Percentiles rank a stretch among this genome's conserved stretches.
These are phyloP conservation scores for Synergus laeviventris DNA, from an alignment of 2,888 invertebrate species.

Conservation along the genomic window DNA sequence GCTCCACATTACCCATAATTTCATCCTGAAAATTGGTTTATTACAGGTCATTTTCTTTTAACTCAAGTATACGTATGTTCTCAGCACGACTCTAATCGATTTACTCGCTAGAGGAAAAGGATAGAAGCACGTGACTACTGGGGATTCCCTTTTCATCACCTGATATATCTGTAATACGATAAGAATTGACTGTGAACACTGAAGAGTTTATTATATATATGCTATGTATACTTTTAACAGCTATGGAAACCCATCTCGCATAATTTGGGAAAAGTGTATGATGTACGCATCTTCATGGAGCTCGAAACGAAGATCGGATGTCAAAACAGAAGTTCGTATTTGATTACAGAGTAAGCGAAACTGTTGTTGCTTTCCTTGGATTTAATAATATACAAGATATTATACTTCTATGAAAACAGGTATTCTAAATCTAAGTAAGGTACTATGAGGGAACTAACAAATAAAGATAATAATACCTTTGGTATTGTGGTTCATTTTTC, in stretches of 20 bases:
- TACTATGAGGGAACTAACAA: too few species aligned
- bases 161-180: slow-evolving; percentile 3
- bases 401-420: too few species aligned
- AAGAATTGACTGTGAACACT: background rate
- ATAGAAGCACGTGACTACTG: slow-evolving; percentile 43
- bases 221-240: background rate
- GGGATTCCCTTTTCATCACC: background rate
- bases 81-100: slow-evolving; percentile 46
- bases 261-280: background rate
- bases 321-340: background rate
- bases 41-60: slow-evolving; percentile 58
- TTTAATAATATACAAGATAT: background rate
- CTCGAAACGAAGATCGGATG: background rate
- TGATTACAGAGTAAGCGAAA: background rate
- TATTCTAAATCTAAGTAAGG: too few species aligned
- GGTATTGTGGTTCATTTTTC: too few species aligned
- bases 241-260: background rate
- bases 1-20: slow-evolving; percentile 56
- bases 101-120: slow-evolving; percentile 41
- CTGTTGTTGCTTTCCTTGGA: background rate
- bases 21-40: slow-evolving; percentile 64
- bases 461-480: too few species aligned
- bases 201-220: background rate
- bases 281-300: background rate
- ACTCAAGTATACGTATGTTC: slow-evolving; percentile 42